Evolutionary conservation across 2,888 invertebrate genomes (phyloP), one percentile per base, ranked within the genome.

Genomic region (Abrostola triplasia): DNA sequence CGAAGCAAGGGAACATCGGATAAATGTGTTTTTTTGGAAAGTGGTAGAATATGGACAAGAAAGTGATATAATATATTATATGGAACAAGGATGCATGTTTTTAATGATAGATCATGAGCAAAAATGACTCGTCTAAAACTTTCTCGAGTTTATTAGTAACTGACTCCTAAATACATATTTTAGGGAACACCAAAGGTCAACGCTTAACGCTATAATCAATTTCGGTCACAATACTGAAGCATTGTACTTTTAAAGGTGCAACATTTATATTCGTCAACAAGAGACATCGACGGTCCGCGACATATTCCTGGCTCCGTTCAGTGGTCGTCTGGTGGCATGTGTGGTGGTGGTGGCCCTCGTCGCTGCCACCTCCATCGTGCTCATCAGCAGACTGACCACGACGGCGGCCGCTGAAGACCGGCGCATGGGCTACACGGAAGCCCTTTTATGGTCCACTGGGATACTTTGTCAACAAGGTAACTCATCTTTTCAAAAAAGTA

Each of bases 401-500:
- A 84, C 91, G 4, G 73, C 90, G 0, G 84, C 88, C 0, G 90
- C 87, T 0, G 51, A 37, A 83, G 66, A 80, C 76, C 84, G 88
- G 55, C 84, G 77, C 52, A 90, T 88, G 82, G 94, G 83, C 68
- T 91, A 93, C 36, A 93, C 95, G 0, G 96, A 96, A 73, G 95
- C 96, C 0, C 80, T 95, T 0, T 87, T 96, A 49, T 96, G 96
- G 96, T 95, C 95, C 11, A 93, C 95, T 38, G 96, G 96, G 57
- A 95, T 96, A 73, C 92, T 96, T 73, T 96, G 95, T 77, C 96
- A 96, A 88, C 96, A 96, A 95, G 96, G 96, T 96, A 48, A 49
- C 35, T 11, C 7, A 40, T 7, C 10, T 40, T 24, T 40, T 40
- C 10, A 40, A 4, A 10, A 9, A 40, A n/a, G 47, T 47, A 47